Evolutionary conservation across 2,888 invertebrate species (phyloP).

Genomic region (Troides helena): DNA sequence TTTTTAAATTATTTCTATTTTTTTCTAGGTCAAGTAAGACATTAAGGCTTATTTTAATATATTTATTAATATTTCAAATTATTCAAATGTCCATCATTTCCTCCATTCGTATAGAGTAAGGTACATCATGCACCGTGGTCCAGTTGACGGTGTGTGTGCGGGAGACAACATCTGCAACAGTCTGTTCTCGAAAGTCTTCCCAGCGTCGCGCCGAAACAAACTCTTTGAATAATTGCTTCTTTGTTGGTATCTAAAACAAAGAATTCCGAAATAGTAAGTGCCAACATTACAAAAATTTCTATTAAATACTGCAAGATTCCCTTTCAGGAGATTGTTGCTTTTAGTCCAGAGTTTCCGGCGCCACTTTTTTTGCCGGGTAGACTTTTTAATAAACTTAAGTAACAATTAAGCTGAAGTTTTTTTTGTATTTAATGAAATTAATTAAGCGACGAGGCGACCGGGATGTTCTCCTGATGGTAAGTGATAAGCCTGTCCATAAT

Average conservation of each 20-base stretch:
- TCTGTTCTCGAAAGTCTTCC: constrained; percentile 73
- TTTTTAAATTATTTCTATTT: too few relatives aligned
- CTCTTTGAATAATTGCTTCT: constrained; percentile 77
- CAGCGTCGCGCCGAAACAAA: constrained; percentile 80
- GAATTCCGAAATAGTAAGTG: background rate
- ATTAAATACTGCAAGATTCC: background rate
- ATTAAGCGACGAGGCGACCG: too few relatives aligned
- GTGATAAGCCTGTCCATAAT: too few relatives aligned
- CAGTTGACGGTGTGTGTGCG: constrained; percentile 74
- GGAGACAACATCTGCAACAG: constrained; percentile 72
- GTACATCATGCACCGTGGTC: constrained; percentile 82
- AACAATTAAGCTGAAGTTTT: too few relatives aligned
- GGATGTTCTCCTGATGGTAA: too few relatives aligned
- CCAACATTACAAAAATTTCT: background rate
- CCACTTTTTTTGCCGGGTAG: too few relatives aligned
- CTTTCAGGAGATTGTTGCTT: too few relatives aligned
- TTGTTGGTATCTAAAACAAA: constrained; percentile 74
- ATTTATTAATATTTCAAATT: background rate
- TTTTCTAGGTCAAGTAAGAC: background rate
- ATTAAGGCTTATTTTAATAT: constrained; percentile 4
- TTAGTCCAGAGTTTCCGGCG: too few relatives aligned
- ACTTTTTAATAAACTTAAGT: too few relatives aligned
- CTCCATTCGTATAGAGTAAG: constrained; percentile 82
- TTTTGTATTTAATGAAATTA: too few relatives aligned
- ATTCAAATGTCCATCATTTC: constrained; percentile 71